Base-by-base conservation (phyloP, 2,113 vertebrate genomes). In the Columba livia region DNA sequence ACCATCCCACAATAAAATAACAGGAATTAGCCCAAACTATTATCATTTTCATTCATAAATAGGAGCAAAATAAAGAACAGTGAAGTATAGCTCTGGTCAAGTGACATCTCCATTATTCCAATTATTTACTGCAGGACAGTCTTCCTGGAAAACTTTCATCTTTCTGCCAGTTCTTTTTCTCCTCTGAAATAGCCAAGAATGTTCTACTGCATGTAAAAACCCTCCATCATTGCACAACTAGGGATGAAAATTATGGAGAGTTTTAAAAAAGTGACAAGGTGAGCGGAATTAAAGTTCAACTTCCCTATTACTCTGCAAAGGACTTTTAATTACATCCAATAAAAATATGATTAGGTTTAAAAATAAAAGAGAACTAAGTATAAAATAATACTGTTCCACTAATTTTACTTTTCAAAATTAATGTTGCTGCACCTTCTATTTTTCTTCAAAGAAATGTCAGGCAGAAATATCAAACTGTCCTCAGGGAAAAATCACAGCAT, bases 361-460 rank as follows among this genome's bases (percentile, higher is more conserved):
- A 97, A 97, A 96, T 95, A 97, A 96, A 97, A 94, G 88, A 96
- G 93, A 97, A 97, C 82, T 96, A 97, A 97, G 95, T 95, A 97
- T 90, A 97, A 98, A 98, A 97, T 96, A 97, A 97, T 96, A 97
- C 97, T 89, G 91, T 97, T 95, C 91, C 95, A 97, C 90, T 97
- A 91, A 97, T 97, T 97, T 97, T 98, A 97, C 85, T 95, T 94
- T 71, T 84, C 80, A 92, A 97, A 98, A 97, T 93, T 97, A 97
- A 98, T 95, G 89, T 89, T 96, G 85, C 92, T 96, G 83, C 84
- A 95, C 85, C 91, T 97, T 93, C 96, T 94, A 96, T 96, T 98
- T 97, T 96, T 97, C 96, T 97, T 97, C 89, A 7, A 80, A 98
- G 93, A 97, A 98, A 97, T 97, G 94, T 96, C 97, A 98, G 93